These are phyloP conservation scores for Zygothrica quintamaculata DNA, from an alignment of 2,888 invertebrate genomes.

Conservation along the genomic window DNA sequence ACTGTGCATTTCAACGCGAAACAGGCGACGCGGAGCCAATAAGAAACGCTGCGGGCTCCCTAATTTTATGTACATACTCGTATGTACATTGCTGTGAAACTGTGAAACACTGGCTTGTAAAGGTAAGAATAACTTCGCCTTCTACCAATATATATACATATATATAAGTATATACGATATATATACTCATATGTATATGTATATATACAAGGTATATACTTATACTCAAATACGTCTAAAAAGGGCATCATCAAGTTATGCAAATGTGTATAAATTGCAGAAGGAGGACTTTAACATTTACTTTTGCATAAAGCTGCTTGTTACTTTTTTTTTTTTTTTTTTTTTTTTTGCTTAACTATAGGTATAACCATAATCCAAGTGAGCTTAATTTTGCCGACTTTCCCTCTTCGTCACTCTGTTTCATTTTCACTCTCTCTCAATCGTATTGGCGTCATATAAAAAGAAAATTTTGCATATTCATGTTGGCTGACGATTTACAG, in stretches of 20 bases:
- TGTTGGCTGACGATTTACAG: background rate
- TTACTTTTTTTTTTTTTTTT: no score
- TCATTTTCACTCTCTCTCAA: no score
- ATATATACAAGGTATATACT: conserved; percentile 6
- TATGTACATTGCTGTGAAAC: conserved; percentile 1
- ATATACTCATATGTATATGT: conserved; percentile 2
- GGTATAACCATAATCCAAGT: background rate
- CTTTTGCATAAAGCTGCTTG: background rate
- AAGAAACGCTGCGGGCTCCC: conserved; percentile 35
- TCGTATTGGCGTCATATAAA: no score
- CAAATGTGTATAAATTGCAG: background rate
- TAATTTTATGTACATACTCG: conserved; percentile 25
- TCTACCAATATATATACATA: conserved; percentile 1
- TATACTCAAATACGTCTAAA: background rate
- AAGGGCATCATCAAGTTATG: background rate
- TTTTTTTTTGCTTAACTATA: no score
- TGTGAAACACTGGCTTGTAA: conserved; percentile 15
- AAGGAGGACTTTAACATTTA: background rate
- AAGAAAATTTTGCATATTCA: no score
- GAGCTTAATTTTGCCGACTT: background rate
- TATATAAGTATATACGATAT: conserved; percentile 4
- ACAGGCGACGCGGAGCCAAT: conserved; percentile 27
- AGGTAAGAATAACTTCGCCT: conserved; percentile 7
- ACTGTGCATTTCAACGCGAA: conserved; percentile 4
- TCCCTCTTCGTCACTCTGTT: no score